Conservation (phyloP, 2,888 invertebrate species). For the Thymelicus lineola region DNA sequence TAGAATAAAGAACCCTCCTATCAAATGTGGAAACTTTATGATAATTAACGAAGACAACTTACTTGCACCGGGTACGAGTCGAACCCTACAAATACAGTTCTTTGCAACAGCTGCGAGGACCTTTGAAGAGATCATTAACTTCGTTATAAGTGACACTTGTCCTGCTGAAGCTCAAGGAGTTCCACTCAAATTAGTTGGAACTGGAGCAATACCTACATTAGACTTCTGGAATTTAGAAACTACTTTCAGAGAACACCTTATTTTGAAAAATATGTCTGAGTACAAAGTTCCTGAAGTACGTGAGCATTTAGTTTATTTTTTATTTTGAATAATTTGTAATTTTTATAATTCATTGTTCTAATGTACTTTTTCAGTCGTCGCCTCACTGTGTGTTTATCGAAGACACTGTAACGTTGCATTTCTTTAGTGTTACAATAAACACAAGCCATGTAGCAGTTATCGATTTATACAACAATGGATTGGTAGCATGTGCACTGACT, state of each 20-base stretch:
- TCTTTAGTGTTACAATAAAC: conserved; percentile 72
- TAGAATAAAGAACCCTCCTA: conserved; percentile 70
- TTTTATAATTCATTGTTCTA: not conserved
- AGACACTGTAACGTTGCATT: conserved; percentile 73
- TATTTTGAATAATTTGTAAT: no score
- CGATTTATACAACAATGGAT: conserved; percentile 75
- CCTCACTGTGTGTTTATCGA: conserved; percentile 78
- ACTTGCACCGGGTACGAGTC: conserved; percentile 74
- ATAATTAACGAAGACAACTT: conserved; percentile 76
- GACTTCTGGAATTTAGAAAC: conserved; percentile 84
- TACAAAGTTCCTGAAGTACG: conserved; percentile 78
- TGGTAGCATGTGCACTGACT: conserved; percentile 69
- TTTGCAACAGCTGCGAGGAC: conserved; percentile 62
- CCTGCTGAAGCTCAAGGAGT: conserved; percentile 80
- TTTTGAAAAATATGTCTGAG: conserved; percentile 81
- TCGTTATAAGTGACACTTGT: conserved; percentile 77
- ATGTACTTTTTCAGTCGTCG: conserved; percentile 61
- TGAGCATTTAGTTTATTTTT: conserved; percentile 23
- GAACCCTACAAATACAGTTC: conserved; percentile 73
- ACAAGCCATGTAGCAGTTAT: conserved; percentile 62
- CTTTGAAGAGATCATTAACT: conserved; percentile 74
- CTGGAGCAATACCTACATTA: conserved; percentile 83
- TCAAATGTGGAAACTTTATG: conserved; percentile 75
- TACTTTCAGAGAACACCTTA: conserved; percentile 86
- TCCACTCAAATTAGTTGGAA: conserved; percentile 76